A percentile compares a stretch with the other conserved stretches of the same genome.
Evolutionary conservation across 1,140 invertebrate species (phyloP).

Genomic region (Saccostrea cuccullata): DNA sequence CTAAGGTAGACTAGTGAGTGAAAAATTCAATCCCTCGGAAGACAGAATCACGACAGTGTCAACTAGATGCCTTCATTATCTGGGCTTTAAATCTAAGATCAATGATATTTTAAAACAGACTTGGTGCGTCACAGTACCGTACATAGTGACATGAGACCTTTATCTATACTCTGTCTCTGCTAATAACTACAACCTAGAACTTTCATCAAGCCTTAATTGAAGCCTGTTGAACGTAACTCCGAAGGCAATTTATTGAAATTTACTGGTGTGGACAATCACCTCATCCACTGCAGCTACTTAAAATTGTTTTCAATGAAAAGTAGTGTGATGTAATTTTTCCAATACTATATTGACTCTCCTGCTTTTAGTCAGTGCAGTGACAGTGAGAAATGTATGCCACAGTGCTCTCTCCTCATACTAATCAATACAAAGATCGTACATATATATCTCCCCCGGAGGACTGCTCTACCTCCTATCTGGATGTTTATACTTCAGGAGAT

Average conservation of each 20-base stretch:
- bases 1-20: neutral
- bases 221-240: neutral
- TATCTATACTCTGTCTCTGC: neutral
- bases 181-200: neutral
- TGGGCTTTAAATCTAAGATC: slow-evolving; percentile 2
- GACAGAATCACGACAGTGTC: neutral
- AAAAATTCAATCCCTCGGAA: neutral
- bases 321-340: neutral
- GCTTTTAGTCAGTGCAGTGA: neutral
- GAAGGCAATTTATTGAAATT: slow-evolving; percentile 9
- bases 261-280: neutral
- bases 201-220: neutral
- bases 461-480: no score
- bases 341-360: neutral
- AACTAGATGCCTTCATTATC: slow-evolving; percentile 18
- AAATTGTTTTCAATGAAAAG: neutral
- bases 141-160: neutral
- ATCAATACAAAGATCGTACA: neutral
- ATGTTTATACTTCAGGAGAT: no score
- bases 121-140: neutral
- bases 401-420: slow-evolving; percentile 6
- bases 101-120: slow-evolving; percentile 16
- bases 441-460: neutral
- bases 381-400: neutral
- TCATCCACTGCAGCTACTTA: neutral